Evolutionary conservation across 2,797 vertebrate genomes (phyloP).

Genomic region (Sebastes paucispinis): DNA sequence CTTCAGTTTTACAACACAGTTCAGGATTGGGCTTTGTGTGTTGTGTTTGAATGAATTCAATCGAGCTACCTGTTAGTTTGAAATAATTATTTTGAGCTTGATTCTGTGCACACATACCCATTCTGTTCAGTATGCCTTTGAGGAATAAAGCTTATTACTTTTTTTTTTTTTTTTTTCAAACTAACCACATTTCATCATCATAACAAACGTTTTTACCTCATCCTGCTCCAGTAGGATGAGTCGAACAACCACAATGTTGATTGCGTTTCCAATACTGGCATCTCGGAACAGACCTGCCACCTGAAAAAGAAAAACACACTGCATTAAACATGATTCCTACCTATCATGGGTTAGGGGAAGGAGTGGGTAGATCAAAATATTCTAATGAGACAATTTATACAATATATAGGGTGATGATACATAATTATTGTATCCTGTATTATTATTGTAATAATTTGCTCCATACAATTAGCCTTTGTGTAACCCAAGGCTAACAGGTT

Average conservation of each 20-base stretch:
- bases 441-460: not conserved
- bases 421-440: not conserved
- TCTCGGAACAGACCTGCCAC: conserved; percentile 94
- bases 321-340: not conserved
- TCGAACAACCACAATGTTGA: conserved; percentile 93
- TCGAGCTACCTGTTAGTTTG: no score
- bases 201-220: conserved; percentile 81
- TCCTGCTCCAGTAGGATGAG: conserved; percentile 92
- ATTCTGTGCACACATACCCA: not conserved
- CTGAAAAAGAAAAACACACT: conserved; percentile 73
- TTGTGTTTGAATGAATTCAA: no score
- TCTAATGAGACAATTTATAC: not conserved
- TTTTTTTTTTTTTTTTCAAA: not conserved
- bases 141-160: not conserved
- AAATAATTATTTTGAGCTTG: no score
- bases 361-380: not conserved
- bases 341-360: not conserved
- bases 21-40: no score
- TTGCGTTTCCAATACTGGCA: conserved; percentile 93
- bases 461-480: not conserved
- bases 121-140: not conserved
- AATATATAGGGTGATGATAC: not conserved
- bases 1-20: no score
- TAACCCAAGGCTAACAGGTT: not conserved
- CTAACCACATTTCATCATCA: not conserved